phyloP scores from a whole-genome alignment of 2,113 vertebrate species.

The Ageneiosus marmoratus region DNA sequence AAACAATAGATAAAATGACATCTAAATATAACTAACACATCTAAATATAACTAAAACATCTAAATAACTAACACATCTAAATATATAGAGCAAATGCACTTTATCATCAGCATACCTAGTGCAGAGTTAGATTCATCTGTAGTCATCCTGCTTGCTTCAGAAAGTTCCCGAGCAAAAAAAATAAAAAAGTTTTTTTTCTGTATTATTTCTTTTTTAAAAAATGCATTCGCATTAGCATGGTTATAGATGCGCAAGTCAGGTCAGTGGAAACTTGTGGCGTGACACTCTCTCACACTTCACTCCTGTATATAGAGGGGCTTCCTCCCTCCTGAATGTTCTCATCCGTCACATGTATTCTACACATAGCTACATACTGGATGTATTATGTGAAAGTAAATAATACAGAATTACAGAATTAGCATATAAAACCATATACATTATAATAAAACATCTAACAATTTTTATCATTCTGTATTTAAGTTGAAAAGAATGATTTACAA shows the following conservation, averaged over 20 bases:
- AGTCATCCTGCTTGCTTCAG: constrained; percentile 1
- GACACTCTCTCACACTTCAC: background rate
- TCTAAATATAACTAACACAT: background rate
- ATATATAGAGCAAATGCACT: background rate
- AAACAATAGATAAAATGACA: background rate
- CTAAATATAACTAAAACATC: background rate
- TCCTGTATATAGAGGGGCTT: background rate
- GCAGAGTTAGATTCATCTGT: accelerated
- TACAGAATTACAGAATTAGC: background rate
- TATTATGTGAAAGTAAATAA: background rate
- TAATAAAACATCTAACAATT: background rate
- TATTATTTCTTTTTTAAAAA: background rate
- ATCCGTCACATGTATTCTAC: background rate
- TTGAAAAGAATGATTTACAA: background rate
- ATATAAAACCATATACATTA: background rate
- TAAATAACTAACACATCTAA: background rate
- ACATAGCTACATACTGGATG: background rate
- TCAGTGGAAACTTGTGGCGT: constrained; percentile 44
- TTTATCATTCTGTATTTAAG: background rate
- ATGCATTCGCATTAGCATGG: background rate
- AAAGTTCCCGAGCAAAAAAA: background rate
- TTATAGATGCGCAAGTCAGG: background rate
- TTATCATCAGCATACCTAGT: background rate
- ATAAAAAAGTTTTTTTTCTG: background rate
- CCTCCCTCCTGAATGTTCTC: constrained; percentile 16